Evolutionary conservation across 2,888 invertebrate species (phyloP), one percentile per base, ranked within the genome.

Genomic region (Hirtodrosophila confusa): DNA sequence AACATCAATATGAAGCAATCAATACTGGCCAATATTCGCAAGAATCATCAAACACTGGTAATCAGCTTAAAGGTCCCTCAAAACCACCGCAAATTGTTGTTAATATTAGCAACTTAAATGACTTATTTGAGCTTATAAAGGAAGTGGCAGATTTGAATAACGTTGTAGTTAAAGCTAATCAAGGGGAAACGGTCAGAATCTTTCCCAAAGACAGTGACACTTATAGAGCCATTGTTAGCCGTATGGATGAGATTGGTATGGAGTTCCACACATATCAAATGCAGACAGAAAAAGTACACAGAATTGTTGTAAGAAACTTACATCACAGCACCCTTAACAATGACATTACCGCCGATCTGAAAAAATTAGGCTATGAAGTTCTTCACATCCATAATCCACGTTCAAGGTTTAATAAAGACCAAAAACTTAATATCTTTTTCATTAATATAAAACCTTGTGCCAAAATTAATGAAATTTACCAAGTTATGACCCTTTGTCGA

Each of bases 231-330:
- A 47, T 56, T 56, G 55, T 56, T 6, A 33, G 47, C 6, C 33
- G 33, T 31, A 29, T 56, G 17, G 55, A 47, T n/a, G 11, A 5
- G 1, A n/a, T 24, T 4, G 47, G 24, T 12, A 36, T 55, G 29
- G 39, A 47, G 36, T 60, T 33, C 40, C 51, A 51, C 9, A 47
- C 51, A 40, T 53, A 60, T 10, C 51, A 53, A 47, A 39, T 39
- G 33, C 8, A 40, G 17, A 27, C 9, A 12, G 39, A 60, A 35
- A 60, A 60, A 8, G 24, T 33, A 5, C 31, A 60, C 9, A 53
- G 45, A 60, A 39, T 50, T 11, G 58, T 58, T 31, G 37, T 43
- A 11, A 50, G 31, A 0, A 37, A 29, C 8, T n/a, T 37, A 24
- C 41, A 49, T 39, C 36, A 58, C n/a, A 58, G 58, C 44, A 58